Percentiles rank a stretch among this genome's conserved stretches.
Evolutionary conservation across 2,797 vertebrate genomes (phyloP).

Genomic region (Pachyuromys duprasi): DNA sequence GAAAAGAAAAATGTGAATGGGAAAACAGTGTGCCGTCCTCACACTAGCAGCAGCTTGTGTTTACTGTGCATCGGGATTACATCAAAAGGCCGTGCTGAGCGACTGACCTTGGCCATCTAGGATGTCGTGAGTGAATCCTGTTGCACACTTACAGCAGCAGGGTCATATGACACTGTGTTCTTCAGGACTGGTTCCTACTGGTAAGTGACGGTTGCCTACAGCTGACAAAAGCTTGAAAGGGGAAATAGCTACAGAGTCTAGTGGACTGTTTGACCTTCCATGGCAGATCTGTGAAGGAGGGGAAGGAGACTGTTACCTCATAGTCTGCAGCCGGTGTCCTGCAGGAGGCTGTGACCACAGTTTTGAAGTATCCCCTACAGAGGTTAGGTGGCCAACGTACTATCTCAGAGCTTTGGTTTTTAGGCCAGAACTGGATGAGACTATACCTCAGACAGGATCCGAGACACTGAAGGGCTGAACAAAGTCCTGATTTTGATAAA

Average conservation of each 20-base stretch:
- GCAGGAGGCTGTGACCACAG: background rate
- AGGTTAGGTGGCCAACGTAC: background rate
- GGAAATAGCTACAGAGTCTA: background rate
- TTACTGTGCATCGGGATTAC: background rate
- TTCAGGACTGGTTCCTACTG: background rate
- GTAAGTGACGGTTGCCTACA: background rate
- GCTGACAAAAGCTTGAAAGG: background rate
- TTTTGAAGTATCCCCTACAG: background rate
- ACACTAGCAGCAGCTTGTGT: background rate
- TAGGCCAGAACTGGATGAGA: background rate
- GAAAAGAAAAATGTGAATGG: background rate
- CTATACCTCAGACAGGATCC: background rate
- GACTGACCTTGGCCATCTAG: background rate
- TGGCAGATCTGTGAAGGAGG: background rate
- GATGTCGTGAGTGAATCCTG: background rate
- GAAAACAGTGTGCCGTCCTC: background rate
- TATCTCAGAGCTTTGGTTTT: background rate
- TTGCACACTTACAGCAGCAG: too few species aligned
- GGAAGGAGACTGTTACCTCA: slow-evolving; percentile 14
- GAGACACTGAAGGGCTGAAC: background rate
- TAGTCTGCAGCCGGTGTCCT: slow-evolving; percentile 21
- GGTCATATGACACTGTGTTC: background rate
- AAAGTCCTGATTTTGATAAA: background rate
- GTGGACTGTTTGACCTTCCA: background rate
- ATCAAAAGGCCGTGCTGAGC: background rate